These are phyloP conservation scores for Periparus ater DNA, from an alignment of 2,797 vertebrate species.

Conservation along the genomic window DNA sequence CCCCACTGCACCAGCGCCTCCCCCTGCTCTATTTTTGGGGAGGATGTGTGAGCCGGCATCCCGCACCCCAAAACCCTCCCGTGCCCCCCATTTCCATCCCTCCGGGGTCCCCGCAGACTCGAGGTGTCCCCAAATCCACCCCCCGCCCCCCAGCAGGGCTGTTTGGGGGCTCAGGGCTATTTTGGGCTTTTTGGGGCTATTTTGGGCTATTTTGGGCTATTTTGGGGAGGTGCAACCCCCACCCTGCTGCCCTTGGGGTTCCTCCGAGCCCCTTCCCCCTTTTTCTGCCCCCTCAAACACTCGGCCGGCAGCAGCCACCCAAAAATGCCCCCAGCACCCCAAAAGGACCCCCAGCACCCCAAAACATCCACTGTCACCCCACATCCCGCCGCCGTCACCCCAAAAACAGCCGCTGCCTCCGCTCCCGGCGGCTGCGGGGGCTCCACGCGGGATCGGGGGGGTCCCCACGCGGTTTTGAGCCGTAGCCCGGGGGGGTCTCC, in stretches of 20 bases:
- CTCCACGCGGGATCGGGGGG: background rate
- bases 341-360: background rate
- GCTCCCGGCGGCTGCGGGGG: background rate
- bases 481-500: background rate
- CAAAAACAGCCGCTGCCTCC: background rate
- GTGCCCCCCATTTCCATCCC: background rate
- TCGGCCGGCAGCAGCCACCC: accelerated
- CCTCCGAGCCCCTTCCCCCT: background rate
- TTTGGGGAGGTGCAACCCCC: background rate
- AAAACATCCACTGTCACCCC: background rate
- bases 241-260: background rate
- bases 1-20: background rate
- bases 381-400: background rate
- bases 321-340: background rate
- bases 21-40: background rate
- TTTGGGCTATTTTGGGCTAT: background rate
- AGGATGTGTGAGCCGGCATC: background rate
- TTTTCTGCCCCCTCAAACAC: background rate
- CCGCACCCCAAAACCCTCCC: background rate
- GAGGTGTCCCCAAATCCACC: background rate
- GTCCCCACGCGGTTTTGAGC: background rate
- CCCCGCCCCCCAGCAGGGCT: background rate
- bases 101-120: too few species aligned
- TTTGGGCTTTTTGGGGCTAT: background rate
- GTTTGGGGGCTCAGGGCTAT: background rate